These are phyloP conservation scores for Caenorhabditis japonica DNA, from an alignment of 2,888 invertebrate species.

Conservation along the genomic window DNA sequence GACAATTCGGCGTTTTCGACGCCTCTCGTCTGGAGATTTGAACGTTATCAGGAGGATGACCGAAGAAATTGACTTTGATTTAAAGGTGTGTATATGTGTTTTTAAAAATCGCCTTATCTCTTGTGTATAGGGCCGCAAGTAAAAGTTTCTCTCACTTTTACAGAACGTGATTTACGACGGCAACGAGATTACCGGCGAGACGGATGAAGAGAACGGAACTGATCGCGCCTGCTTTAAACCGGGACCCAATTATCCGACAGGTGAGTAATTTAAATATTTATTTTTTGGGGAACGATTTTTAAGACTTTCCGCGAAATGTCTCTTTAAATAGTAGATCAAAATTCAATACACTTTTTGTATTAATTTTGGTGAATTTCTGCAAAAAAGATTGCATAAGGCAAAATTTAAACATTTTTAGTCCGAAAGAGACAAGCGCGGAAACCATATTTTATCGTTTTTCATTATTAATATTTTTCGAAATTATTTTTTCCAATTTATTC, in stretches of 20 bases:
- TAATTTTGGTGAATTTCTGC: too few relatives aligned
- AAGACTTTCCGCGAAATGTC: too few relatives aligned
- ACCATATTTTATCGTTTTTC: too few relatives aligned
- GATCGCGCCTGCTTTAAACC: slow-evolving; percentile 41
- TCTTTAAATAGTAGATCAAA: background rate
- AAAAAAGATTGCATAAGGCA: too few relatives aligned
- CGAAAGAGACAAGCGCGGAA: too few relatives aligned
- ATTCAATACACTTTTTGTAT: background rate
- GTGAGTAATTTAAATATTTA: too few relatives aligned
- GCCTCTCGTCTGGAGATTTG: slow-evolving; percentile 45
- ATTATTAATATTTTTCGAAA: too few relatives aligned
- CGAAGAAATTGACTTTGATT: slow-evolving; percentile 39
- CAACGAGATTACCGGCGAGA: slow-evolving; percentile 40
- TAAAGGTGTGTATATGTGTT: slow-evolving; percentile 14
- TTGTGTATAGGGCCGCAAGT: too few relatives aligned
- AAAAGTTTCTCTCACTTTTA: slow-evolving; percentile 15
- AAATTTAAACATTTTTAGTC: too few relatives aligned
- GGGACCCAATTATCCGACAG: slow-evolving; percentile 25
- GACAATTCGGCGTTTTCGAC: slow-evolving; percentile 8
- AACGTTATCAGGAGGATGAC: slow-evolving; percentile 49
- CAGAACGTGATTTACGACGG: slow-evolving; percentile 44
- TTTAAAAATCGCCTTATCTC: background rate
- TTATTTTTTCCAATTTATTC: too few relatives aligned
- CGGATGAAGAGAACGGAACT: slow-evolving; percentile 28
- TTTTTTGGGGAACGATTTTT: too few relatives aligned